A percentile compares a stretch with the other conserved stretches of the same genome.
phyloP scores from a whole-genome alignment of 2,113 vertebrate species.

The Rhea pennata region DNA sequence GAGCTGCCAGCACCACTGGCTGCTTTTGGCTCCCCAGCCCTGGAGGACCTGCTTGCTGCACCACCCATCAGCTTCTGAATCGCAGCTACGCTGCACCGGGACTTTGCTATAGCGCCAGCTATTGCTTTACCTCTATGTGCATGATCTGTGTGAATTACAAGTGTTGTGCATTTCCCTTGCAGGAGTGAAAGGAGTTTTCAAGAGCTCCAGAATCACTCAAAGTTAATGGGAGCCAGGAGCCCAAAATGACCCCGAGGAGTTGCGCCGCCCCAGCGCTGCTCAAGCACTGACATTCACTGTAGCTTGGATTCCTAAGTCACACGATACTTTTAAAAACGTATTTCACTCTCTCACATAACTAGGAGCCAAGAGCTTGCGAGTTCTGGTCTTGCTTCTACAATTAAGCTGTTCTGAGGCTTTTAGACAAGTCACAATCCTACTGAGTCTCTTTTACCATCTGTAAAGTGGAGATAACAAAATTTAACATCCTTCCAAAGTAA shows the following conservation, averaged over 20 bases:
- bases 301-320: slow-evolving; percentile 33
- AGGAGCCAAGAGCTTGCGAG: slow-evolving; percentile 11
- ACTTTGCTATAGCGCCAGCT: not conserved
- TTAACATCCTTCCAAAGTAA: slow-evolving; percentile 46
- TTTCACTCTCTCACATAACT: not conserved
- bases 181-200: slow-evolving; percentile 60
- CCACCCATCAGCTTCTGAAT: slow-evolving; percentile 3
- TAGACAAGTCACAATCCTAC: slow-evolving; percentile 35
- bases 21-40: not conserved
- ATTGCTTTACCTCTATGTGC: not conserved
- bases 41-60: not conserved
- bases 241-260: not conserved
- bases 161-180: slow-evolving; percentile 35
- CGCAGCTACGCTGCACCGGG: not conserved
- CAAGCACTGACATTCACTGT: slow-evolving; percentile 24
- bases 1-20: not conserved
- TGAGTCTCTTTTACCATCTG: slow-evolving; percentile 54
- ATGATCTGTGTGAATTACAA: slow-evolving; percentile 15
- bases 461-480: slow-evolving; percentile 48
- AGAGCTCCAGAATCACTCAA: slow-evolving; percentile 67
- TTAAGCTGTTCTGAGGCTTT: slow-evolving; percentile 42
- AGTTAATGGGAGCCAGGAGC: slow-evolving; percentile 55
- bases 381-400: slow-evolving; percentile 48
- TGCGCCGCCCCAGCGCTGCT: not conserved
- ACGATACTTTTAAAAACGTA: slow-evolving; percentile 43